Conservation (phyloP, 92 coral and sea anemone genomes). For the Umimayanthus chanpuru region DNA sequence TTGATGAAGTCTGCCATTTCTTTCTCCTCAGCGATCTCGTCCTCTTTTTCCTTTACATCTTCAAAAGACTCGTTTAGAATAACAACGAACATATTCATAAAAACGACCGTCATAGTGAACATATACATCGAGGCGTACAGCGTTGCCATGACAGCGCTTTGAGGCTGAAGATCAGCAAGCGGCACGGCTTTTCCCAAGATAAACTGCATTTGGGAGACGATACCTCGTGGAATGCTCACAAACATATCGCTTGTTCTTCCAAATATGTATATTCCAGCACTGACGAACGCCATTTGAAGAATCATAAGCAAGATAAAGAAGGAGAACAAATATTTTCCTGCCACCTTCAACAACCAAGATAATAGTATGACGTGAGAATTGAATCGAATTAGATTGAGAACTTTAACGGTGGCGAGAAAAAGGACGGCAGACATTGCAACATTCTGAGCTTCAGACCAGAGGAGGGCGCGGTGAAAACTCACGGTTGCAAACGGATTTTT, state of each 20-base stretch:
- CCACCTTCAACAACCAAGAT: constrained; percentile 49
- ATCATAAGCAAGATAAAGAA: constrained; percentile 15
- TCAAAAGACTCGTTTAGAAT: constrained; percentile 56
- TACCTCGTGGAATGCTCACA: constrained; percentile 38
- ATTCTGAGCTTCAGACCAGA: constrained; percentile 43
- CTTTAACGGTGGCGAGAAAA: constrained; percentile 54
- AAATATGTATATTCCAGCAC: constrained; percentile 50
- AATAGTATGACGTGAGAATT: constrained; percentile 52
- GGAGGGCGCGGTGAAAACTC: constrained; percentile 47
- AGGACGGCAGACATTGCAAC: constrained; percentile 46
- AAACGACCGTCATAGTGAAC: constrained; percentile 39
- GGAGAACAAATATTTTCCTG: constrained; percentile 39
- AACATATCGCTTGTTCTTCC: constrained; percentile 39
- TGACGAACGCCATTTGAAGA: constrained; percentile 47
- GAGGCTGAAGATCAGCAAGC: constrained; percentile 38
- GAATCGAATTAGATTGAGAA: constrained; percentile 51
- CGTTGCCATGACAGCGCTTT: constrained; percentile 33
- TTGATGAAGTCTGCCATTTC: constrained; percentile 59
- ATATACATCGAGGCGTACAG: constrained; percentile 28
- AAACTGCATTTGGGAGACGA: constrained; percentile 51
- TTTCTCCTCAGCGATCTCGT: constrained; percentile 41
- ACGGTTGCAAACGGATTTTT: constrained; percentile 49
- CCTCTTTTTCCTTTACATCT: constrained; percentile 34
- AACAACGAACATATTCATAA: constrained; percentile 52
- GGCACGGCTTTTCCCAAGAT: constrained; percentile 61